Evolutionary conservation across 2,113 vertebrate genomes (phyloP).

Genomic region (Otolemur garnettii): DNA sequence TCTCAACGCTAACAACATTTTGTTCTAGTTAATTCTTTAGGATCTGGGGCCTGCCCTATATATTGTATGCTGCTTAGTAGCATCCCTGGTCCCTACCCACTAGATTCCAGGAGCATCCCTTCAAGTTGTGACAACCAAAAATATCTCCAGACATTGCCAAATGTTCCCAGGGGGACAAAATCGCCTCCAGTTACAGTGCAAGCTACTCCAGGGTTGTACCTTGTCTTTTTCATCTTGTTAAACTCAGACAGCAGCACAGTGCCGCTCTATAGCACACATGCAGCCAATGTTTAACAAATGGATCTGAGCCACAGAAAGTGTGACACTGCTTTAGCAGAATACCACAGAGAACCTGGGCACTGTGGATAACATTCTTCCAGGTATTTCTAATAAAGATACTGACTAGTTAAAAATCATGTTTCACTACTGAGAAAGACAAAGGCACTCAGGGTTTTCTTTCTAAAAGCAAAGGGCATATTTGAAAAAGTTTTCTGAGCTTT

Average conservation of each 20-base stretch:
- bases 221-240: conserved; percentile 21
- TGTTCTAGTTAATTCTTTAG: neutral
- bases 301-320: neutral
- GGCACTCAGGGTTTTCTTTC: neutral
- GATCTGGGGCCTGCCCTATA: accelerated
- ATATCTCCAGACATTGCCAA: neutral
- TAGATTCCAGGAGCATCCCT: neutral
- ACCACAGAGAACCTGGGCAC: neutral
- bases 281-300: neutral
- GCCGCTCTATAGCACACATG: neutral
- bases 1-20: neutral
- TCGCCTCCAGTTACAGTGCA: neutral
- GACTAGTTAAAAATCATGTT: neutral
- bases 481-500: conserved; percentile 43
- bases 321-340: neutral
- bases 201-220: neutral
- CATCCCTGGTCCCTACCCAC: neutral
- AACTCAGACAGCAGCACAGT: conserved; percentile 5
- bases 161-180: neutral
- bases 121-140: neutral
- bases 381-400: conserved; percentile 51
- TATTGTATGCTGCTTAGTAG: neutral
- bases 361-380: neutral
- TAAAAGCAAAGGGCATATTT: conserved; percentile 56
- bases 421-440: conserved; percentile 39